Evolutionary conservation across 2,113 vertebrate genomes (phyloP).

Genomic region (Laterallus jamaicensis): DNA sequence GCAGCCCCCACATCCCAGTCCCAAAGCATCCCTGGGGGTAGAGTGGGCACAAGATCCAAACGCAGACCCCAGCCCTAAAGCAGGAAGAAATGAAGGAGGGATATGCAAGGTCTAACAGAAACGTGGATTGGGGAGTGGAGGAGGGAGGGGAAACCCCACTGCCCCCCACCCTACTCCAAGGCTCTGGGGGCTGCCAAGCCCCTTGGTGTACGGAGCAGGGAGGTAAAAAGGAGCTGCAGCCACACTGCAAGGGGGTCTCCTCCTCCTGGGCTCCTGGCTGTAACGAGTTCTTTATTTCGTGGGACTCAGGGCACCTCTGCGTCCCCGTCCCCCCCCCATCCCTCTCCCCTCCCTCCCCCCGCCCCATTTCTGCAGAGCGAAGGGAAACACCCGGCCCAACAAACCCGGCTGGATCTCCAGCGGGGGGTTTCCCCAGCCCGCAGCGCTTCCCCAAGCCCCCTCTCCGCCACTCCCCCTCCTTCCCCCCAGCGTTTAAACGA

Average conservation of each 20-base stretch:
- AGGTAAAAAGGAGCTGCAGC: neutral
- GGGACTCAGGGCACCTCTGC: accelerated
- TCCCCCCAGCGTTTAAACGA: too few relatives aligned
- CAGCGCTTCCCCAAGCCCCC: neutral
- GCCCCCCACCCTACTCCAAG: accelerated
- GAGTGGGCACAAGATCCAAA: neutral
- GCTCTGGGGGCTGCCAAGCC: neutral
- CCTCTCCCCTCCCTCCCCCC: too few relatives aligned
- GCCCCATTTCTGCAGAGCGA: accelerated
- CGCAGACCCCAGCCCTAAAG: too few relatives aligned
- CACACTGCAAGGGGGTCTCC: neutral
- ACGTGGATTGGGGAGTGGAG: accelerated
- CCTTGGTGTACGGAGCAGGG: accelerated
- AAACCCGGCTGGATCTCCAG: accelerated
- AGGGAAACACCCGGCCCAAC: accelerated
- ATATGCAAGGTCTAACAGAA: accelerated
- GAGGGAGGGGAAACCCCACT: neutral
- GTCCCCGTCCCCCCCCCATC: too few relatives aligned
- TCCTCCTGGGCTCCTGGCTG: accelerated
- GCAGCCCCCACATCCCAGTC: neutral
- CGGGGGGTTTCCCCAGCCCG: accelerated
- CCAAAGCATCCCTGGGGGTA: accelerated
- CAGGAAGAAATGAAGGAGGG: too few relatives aligned
- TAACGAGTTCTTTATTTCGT: accelerated
- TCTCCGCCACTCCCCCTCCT: neutral